phyloP scores from a whole-genome alignment of 1,140 invertebrate genomes.

The Cyrtorhinus lividipennis region DNA sequence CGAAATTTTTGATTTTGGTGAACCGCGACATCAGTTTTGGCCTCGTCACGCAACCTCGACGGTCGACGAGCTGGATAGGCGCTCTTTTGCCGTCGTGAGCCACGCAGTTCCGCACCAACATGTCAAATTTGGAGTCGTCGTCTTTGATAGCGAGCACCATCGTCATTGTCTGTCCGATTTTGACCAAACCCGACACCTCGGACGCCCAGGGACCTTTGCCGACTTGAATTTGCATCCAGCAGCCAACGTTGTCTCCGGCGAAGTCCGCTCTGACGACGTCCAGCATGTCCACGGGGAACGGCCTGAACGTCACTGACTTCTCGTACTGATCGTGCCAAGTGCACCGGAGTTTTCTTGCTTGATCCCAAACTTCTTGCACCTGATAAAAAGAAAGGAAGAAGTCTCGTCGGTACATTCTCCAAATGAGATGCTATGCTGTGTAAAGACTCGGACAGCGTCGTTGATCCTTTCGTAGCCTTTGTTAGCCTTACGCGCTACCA shows the following conservation, averaged over 20 bases:
- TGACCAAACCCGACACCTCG: conserved; percentile 85
- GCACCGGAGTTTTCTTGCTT: conserved; percentile 67
- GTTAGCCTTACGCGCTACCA: no score
- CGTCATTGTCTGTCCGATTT: conserved; percentile 91
- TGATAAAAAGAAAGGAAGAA: not conserved
- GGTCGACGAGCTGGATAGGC: conserved; percentile 83
- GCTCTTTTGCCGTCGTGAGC: conserved; percentile 85
- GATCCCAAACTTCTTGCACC: conserved; percentile 63
- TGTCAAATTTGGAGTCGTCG: conserved; percentile 90
- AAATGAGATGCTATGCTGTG: no score
- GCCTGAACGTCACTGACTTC: conserved; percentile 82
- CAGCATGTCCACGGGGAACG: conserved; percentile 87
- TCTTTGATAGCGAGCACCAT: conserved; percentile 91
- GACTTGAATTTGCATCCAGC: conserved; percentile 93
- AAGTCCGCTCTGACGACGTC: conserved; percentile 89
- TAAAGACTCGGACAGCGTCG: no score
- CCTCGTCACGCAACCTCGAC: conserved; percentile 77
- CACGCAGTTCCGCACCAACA: conserved; percentile 85
- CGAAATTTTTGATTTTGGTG: conserved; percentile 93
- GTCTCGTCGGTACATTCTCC: no score
- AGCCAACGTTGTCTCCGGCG: conserved; percentile 84
- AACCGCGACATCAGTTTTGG: conserved; percentile 87
- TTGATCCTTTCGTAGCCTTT: no score
- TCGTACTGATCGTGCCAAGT: conserved; percentile 94
- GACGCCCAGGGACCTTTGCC: conserved; percentile 89